Evolutionary conservation across 2,113 vertebrate species (phyloP), one percentile per base, ranked within the genome.

Genomic region (Hydrochoerus hydrochaeris): DNA sequence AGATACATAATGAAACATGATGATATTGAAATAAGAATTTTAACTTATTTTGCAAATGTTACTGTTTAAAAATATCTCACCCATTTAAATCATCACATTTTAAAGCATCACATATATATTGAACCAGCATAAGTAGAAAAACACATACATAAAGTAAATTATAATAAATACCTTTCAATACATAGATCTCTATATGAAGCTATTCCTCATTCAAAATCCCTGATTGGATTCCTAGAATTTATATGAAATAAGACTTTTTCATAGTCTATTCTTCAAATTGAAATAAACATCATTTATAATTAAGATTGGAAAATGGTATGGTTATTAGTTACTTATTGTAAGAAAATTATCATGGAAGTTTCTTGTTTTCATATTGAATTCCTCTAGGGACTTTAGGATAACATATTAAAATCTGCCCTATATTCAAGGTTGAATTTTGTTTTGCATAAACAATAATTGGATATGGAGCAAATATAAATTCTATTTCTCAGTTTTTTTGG

Each of bases 401-500:
- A 81, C 7, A 46, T 41, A 71, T 80, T 77, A 22, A 12, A 24
- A 73, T 90, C 12, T 44, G 78, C 0, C 0, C 0, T 86, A 78
- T 41, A 54, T 97, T 88, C 2, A 77, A 87, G 77, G 41, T 90
- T 80, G 85, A 86, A 69, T 90, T 12, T 69, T 71, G 0, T 32
- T 95, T 93, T 54, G 7, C 14, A 85, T 69, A 65, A 96, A 75
- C 1, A 96, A 90, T 77, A 13, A 88, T 73, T 11, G 75, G 1
- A 52, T 52, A 41, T n/a, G 8, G 22, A 58, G 5, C 0, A 58
- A 73, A 38, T 57, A 7, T 83, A 17, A 71, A 3, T 71, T 88
- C 12, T 60, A 0, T 7, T 4, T 92, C 19, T 26, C 44, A 77
- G 6, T 54, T 86, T 49, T 22, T 62, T 80, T 88, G n/a, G n/a